A percentile compares a stretch with the other conserved stretches of the same genome.
These are phyloP conservation scores for Poeciliopsis infans DNA, from an alignment of 2,797 vertebrate genomes.

Conservation along the genomic window DNA sequence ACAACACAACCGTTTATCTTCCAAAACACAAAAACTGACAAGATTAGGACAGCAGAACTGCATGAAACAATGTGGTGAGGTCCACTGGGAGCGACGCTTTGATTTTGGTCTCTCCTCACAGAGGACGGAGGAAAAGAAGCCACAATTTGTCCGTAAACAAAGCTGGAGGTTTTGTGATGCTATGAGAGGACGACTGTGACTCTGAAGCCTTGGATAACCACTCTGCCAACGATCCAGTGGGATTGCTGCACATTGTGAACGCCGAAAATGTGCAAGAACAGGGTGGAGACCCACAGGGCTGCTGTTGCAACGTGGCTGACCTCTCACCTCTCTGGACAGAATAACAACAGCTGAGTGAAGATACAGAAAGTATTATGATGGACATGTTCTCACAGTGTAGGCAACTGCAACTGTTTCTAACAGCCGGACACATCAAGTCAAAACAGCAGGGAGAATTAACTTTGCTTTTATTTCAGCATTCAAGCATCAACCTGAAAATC, in stretches of 20 bases:
- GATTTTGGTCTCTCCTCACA: conserved; percentile 50
- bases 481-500: conserved; percentile 46
- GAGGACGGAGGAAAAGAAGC: conserved; percentile 51
- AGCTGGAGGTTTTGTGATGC: conserved; percentile 24
- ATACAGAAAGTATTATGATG: conserved; percentile 20
- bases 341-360: conserved; percentile 11
- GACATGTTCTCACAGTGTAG: conserved; percentile 9
- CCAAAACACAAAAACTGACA: conserved; percentile 30
- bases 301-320: conserved; percentile 45
- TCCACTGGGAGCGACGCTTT: conserved; percentile 45
- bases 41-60: conserved; percentile 43
- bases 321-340: conserved; percentile 46
- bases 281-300: conserved; percentile 59
- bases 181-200: conserved; percentile 51
- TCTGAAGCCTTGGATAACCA: conserved; percentile 67
- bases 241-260: conserved; percentile 19
- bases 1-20: conserved; percentile 18
- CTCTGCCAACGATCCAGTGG: conserved; percentile 35
- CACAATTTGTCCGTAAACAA: conserved; percentile 38
- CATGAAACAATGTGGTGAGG: conserved; percentile 29
- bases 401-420: conserved; percentile 46
- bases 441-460: conserved; percentile 48
- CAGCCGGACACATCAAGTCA: conserved; percentile 31
- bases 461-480: conserved; percentile 51
- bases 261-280: conserved; percentile 43